phyloP scores from a whole-genome alignment of 2,113 vertebrate genomes.

The Hiodon alosoides region DNA sequence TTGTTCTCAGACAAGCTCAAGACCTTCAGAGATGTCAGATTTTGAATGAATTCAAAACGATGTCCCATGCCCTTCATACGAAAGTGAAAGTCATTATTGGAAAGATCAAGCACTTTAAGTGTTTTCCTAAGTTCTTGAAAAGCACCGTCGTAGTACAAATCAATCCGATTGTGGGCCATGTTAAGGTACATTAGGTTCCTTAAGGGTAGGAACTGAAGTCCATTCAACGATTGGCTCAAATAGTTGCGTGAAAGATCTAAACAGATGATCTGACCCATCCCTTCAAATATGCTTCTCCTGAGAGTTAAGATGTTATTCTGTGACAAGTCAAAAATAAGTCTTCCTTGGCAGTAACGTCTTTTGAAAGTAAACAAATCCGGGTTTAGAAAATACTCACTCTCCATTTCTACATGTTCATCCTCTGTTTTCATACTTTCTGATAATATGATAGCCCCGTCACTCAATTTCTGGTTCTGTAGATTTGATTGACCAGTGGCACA shows the following conservation, averaged over 20 bases:
- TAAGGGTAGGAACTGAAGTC: conserved; percentile 44
- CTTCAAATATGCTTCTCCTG: conserved; percentile 45
- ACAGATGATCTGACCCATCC: conserved; percentile 63
- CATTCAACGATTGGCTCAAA: conserved; percentile 58
- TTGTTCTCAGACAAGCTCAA: conserved; percentile 64
- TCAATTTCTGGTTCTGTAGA: conserved; percentile 5
- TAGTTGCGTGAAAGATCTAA: conserved; percentile 71
- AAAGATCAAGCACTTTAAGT: conserved; percentile 63
- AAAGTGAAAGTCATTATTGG: conserved; percentile 68
- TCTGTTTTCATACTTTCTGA: neutral
- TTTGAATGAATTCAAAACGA: conserved; percentile 53
- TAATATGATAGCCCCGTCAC: neutral
- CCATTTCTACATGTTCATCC: conserved; percentile 13
- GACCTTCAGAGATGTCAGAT: conserved; percentile 50
- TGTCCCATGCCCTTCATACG: conserved; percentile 68
- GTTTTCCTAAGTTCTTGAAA: conserved; percentile 58
- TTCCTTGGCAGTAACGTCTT: conserved; percentile 31
- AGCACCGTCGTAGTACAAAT: conserved; percentile 55
- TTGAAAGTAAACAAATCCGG: conserved; percentile 35
- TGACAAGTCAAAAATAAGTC: conserved; percentile 59
- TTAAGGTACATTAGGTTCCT: conserved; percentile 55
- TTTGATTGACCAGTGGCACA: neutral
- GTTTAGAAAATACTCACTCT: conserved; percentile 9
- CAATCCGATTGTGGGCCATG: conserved; percentile 67
- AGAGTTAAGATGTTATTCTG: conserved; percentile 64